Evolutionary conservation across 1,140 invertebrate genomes (phyloP).

Genomic region (Drosophila nikananu): DNA sequence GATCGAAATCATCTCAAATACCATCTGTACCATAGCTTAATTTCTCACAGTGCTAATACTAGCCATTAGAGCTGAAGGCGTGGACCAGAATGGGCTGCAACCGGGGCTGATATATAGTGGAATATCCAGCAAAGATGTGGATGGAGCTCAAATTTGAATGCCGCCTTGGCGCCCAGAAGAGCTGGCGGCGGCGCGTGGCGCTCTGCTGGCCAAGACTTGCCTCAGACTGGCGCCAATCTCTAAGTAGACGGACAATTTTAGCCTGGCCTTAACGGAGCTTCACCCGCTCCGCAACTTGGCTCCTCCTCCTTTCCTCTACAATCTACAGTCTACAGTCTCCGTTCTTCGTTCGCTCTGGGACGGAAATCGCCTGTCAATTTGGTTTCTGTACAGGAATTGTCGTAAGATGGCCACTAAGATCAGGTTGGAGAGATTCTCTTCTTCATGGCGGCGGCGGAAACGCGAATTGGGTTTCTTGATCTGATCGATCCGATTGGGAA

Average conservation of each 20-base stretch:
- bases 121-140: constrained; percentile 10
- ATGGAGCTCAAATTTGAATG: constrained; percentile 68
- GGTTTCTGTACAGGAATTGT: constrained; percentile 65
- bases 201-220: constrained; percentile 18
- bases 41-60: constrained; percentile 36
- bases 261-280: constrained; percentile 52
- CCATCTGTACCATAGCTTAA: not conserved
- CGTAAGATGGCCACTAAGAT: constrained; percentile 49
- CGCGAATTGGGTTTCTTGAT: constrained; percentile 50
- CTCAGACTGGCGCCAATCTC: constrained; percentile 51
- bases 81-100: constrained; percentile 39
- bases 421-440: constrained; percentile 36
- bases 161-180: constrained; percentile 71
- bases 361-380: constrained; percentile 81
- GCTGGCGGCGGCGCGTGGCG: constrained; percentile 69
- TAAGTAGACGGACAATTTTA: constrained; percentile 56
- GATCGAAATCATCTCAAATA: constrained; percentile 4
- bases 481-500: constrained; percentile 56
- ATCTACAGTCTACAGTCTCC: not conserved
- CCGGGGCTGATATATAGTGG: constrained; percentile 32
- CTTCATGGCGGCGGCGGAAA: constrained; percentile 26
- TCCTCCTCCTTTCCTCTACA: not conserved
- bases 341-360: constrained; percentile 13
- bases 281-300: constrained; percentile 5
- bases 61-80: constrained; percentile 56